These are phyloP conservation scores for Idaea biselata DNA, from an alignment of 2,888 invertebrate species.

Conservation along the genomic window DNA sequence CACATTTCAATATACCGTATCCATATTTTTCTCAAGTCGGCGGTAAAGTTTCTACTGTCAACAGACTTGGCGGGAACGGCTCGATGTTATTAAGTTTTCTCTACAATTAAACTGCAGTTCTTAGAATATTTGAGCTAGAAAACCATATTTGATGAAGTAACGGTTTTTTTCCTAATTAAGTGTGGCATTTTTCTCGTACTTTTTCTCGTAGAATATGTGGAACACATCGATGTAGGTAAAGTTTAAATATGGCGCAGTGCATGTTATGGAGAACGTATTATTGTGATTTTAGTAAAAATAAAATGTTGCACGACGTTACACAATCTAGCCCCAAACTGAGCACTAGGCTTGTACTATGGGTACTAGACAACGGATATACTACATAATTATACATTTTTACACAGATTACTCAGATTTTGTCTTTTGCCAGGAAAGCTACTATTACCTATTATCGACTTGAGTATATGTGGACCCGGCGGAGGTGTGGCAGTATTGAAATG, in stretches of 20 bases:
- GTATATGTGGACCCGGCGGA: too few relatives aligned
- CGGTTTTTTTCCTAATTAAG: slow-evolving; percentile 5
- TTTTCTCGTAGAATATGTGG: slow-evolving; percentile 13
- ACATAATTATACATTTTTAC: too few relatives aligned
- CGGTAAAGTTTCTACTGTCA: slow-evolving; percentile 35
- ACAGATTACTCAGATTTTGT: too few relatives aligned
- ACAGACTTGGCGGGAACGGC: slow-evolving; percentile 44
- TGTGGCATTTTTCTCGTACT: slow-evolving; percentile 12
- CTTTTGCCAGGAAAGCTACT: too few relatives aligned
- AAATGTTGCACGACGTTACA: too few relatives aligned
- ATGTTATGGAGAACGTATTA: too few relatives aligned
- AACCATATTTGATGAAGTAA: slow-evolving; percentile 19
- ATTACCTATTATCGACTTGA: too few relatives aligned
- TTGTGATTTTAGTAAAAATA: too few relatives aligned
- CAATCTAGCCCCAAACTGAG: too few relatives aligned
- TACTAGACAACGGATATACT: too few relatives aligned
- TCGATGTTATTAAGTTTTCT: slow-evolving; percentile 61
- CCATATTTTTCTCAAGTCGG: slow-evolving; percentile 22
- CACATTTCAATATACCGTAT: slow-evolving; percentile 24
- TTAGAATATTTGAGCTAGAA: slow-evolving; percentile 41
- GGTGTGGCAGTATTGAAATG: too few relatives aligned
- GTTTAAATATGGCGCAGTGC: not conserved
- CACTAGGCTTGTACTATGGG: too few relatives aligned
- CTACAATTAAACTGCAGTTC: slow-evolving; percentile 60
- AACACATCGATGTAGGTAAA: not conserved